Percentiles rank a stretch among this genome's conserved stretches.
Conservation (phyloP, 2,113 vertebrate species). For the Rhegmatorhina hoffmannsi region DNA sequence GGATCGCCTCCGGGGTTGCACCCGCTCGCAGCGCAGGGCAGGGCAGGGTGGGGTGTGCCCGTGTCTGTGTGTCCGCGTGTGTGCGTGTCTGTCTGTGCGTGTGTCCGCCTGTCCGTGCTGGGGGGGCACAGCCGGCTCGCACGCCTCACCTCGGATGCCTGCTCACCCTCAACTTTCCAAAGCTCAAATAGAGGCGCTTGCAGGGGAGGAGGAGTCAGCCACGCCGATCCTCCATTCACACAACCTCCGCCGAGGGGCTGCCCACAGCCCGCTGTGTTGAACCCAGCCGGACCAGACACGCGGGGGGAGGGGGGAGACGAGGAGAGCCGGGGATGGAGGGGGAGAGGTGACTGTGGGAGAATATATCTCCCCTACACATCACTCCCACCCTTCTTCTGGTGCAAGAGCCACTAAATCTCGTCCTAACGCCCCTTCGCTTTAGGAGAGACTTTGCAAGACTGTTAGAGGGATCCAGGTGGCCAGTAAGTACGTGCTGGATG, state of each 20-base stretch:
- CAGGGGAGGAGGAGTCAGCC: constrained; percentile 82
- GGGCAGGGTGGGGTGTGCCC: neutral
- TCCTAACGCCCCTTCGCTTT: constrained; percentile 1
- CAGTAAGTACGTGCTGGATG: constrained; percentile 49
- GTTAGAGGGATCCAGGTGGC: constrained; percentile 5
- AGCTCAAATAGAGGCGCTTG: constrained; percentile 86
- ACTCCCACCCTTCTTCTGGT: constrained; percentile 33
- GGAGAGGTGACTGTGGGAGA: constrained; percentile 41
- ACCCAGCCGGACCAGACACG: neutral
- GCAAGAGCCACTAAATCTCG: constrained; percentile 44
- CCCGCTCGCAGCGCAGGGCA: neutral
- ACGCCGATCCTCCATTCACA: constrained; percentile 76
- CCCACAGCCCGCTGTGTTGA: constrained; percentile 33
- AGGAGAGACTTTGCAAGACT: neutral
- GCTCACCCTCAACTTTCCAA: constrained; percentile 80
- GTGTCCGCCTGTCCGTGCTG: neutral
- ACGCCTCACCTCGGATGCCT: constrained; percentile 81
- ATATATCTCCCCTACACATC: constrained; percentile 15
- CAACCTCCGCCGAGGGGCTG: constrained; percentile 43
- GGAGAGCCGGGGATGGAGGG: constrained; percentile 8
- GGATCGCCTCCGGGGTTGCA: constrained; percentile 64
- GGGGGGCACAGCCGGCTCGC: constrained; percentile 71
- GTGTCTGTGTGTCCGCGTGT: neutral
- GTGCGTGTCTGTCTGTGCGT: neutral
- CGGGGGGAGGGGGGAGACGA: neutral